A percentile compares a stretch with the other conserved stretches of the same genome.
phyloP scores from a whole-genome alignment of 2,797 vertebrate species.

The Streptopelia turtur region DNA sequence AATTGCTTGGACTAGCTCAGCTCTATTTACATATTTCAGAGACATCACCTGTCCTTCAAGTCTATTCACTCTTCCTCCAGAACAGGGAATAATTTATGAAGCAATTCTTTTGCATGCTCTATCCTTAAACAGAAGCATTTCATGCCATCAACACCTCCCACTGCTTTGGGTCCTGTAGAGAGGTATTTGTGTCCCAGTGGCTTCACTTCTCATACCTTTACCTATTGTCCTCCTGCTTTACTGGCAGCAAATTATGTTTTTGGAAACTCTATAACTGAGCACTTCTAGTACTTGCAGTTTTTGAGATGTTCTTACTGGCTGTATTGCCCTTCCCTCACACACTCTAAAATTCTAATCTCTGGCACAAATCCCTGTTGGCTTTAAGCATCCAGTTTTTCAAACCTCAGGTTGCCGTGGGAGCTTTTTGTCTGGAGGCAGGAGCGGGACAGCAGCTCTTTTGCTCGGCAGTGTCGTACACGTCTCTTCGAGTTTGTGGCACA shows the following conservation, averaged over 20 bases:
- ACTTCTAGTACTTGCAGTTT: neutral
- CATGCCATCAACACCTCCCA: neutral
- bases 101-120: conserved; percentile 6
- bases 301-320: neutral
- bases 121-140: conserved; percentile 8
- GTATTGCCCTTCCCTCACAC: accelerated
- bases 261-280: neutral
- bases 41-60: conserved; percentile 73
- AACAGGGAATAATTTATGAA: conserved; percentile 50
- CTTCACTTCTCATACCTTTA: neutral
- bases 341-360: neutral
- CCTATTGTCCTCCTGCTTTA: neutral
- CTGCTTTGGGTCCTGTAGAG: neutral
- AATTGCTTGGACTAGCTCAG: conserved; percentile 63
- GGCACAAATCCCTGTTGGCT: neutral
- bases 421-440: neutral
- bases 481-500: accelerated
- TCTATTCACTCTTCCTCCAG: conserved; percentile 51
- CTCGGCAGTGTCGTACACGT: accelerated
- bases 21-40: conserved; percentile 69
- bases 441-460: neutral
- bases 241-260: neutral
- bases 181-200: neutral
- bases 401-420: neutral
- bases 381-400: neutral